These are phyloP conservation scores for Taphrorychus bicolor DNA, from an alignment of 2,888 invertebrate genomes.

Conservation along the genomic window DNA sequence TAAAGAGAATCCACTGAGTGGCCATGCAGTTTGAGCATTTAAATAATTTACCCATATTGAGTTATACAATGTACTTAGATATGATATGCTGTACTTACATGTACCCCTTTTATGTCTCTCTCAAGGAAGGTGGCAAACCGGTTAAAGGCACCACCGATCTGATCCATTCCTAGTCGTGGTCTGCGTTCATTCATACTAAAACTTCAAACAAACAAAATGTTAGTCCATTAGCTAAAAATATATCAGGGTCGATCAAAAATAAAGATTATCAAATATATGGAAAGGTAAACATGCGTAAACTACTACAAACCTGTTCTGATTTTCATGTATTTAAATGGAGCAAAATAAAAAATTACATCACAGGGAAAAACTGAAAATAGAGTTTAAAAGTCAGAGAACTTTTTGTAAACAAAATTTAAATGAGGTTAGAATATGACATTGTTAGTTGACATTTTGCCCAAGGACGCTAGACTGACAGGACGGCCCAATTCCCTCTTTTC, in stretches of 20 bases:
- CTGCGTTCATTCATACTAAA: conserved; percentile 24
- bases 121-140: conserved; percentile 54
- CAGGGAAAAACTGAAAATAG: neutral
- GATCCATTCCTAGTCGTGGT: conserved; percentile 44
- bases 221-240: conserved; percentile 25
- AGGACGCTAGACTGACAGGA: no score
- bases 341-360: conserved; percentile 12
- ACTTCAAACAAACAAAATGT: neutral
- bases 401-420: no score
- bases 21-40: no score
- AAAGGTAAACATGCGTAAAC: neutral
- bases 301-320: neutral
- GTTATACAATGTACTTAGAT: neutral
- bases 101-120: conserved; percentile 56
- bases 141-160: conserved; percentile 50
- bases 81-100: conserved; percentile 49
- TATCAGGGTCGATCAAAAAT: conserved; percentile 24
- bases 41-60: no score
- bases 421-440: neutral
- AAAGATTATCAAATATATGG: conserved; percentile 19
- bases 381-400: neutral
- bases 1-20: no score
- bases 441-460: no score
- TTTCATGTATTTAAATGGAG: neutral
- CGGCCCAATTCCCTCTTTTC: no score